Base-by-base conservation (phyloP, 92 coral and sea anemone genomes). In the Parazoanthus atlanticus region DNA sequence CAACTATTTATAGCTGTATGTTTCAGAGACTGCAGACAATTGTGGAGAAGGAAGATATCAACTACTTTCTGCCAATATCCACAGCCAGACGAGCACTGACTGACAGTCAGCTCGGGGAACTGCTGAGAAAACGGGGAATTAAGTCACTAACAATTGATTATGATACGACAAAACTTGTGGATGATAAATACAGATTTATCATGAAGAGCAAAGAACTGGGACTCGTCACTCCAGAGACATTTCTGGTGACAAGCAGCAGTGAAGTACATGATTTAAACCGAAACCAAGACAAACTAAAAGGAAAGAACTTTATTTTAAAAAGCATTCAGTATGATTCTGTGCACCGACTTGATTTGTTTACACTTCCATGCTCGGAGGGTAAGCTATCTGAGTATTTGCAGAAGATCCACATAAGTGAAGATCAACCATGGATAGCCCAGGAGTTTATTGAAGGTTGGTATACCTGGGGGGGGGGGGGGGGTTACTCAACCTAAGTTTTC, bases 311-410 rank as follows among this genome's bases (percentile, higher is more conserved):
- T 8, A 74, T 74, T 74, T 36, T 74, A 21, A 74, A 74, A 74
- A 74, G 78, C 28, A 74, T 74, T 74, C 41, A 16, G 29, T 74
- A 74, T 21, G 41, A 74, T 36, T 33, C 78, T 33, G 25, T 74
- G n/a, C 78, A 32, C 25, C 41, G 78, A 23, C 78, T 74, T 32
- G 78, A 74, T 36, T 74, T 32, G 78, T 74, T 74, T 16, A 74
- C 78, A 32, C 0, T 74, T 0, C 78, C 78, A 29, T 74, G 78
- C 25, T 16, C 46, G 46, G 78, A 74, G 78, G 13, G 26, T 7
- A 74, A 74, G 7, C 41, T 74, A 16, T 31, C 78, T 0, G 41
- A 74, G 0, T 74, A 74, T 36, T 11, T 74, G 12, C 78, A 36
- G 46, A 36, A 30, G 2, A 31, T 33, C 78, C 9, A 74, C 9